Conservation (phyloP, 2,113 vertebrate genomes). For the Misgurnus mizolepis region DNA sequence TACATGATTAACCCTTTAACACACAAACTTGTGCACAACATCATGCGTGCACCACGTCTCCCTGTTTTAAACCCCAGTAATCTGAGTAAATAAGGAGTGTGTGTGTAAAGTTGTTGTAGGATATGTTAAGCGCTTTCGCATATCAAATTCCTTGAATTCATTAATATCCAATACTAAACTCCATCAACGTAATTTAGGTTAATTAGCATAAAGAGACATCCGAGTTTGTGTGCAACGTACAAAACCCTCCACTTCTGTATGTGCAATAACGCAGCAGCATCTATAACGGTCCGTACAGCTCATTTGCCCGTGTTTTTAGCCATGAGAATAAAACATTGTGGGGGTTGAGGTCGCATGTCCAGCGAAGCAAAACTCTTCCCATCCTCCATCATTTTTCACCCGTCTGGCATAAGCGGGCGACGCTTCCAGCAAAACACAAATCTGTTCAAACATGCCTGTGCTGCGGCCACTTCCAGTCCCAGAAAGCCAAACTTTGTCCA, state of each 20-base stretch:
- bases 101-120: background rate
- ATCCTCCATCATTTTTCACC: slow-evolving; percentile 52
- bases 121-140: slow-evolving; percentile 1
- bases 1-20: no score
- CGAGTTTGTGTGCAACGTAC: slow-evolving; percentile 24
- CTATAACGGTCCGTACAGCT: slow-evolving; percentile 72
- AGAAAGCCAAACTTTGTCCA: slow-evolving; percentile 66
- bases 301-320: slow-evolving; percentile 67
- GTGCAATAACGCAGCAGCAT: slow-evolving; percentile 91
- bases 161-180: slow-evolving; percentile 10
- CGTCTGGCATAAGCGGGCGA: slow-evolving; percentile 78
- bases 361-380: slow-evolving; percentile 73
- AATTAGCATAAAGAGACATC: slow-evolving; percentile 1
- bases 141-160: background rate
- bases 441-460: slow-evolving; percentile 26
- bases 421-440: slow-evolving; percentile 62
- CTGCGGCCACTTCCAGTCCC: slow-evolving; percentile 19
- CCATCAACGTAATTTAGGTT: background rate
- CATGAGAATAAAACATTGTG: slow-evolving; percentile 72
- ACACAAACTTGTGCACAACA: slow-evolving; percentile 2
- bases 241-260: slow-evolving; percentile 77
- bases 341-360: slow-evolving; percentile 50
- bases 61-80: background rate
- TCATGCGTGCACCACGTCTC: background rate
- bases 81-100: background rate